phyloP scores from a whole-genome alignment of 92 coral and sea anemone genomes.

The Isaurus tuberculatus region DNA sequence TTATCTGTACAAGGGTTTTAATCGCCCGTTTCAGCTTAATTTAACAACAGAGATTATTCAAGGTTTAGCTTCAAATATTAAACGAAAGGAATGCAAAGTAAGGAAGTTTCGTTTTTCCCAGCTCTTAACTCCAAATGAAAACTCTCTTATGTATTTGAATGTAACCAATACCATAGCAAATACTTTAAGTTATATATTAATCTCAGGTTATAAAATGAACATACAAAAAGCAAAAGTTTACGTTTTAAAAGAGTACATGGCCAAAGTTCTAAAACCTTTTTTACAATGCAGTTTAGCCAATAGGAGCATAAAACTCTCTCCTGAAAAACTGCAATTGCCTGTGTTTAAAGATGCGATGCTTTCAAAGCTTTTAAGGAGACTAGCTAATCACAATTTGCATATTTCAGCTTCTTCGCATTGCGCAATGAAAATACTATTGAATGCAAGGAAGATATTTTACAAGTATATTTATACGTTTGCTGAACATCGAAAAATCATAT shows the following conservation, averaged over 20 bases:
- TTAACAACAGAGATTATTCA: conserved; percentile 13
- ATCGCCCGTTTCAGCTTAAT: background rate
- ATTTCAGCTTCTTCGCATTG: background rate
- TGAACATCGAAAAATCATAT: background rate
- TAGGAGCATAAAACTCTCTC: background rate
- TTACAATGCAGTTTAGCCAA: background rate
- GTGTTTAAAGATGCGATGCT: background rate
- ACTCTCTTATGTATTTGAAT: background rate
- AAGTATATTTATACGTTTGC: conserved; percentile 1
- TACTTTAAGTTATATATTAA: background rate
- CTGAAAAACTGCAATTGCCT: background rate
- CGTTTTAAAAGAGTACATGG: background rate
- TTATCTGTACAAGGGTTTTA: conserved; percentile 12
- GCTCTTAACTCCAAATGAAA: no score
- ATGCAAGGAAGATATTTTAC: conserved; percentile 7
- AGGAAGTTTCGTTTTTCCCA: background rate
- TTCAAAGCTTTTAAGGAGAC: background rate
- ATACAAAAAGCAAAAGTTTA: background rate
- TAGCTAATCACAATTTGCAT: background rate
- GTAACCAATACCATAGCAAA: background rate
- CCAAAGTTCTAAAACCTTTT: background rate
- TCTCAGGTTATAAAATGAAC: background rate
- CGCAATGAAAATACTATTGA: background rate
- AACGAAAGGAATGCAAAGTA: background rate
- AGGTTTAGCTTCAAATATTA: background rate